Conservation (phyloP, 2,888 invertebrate species). For the Conops quadrifasciatus region DNA sequence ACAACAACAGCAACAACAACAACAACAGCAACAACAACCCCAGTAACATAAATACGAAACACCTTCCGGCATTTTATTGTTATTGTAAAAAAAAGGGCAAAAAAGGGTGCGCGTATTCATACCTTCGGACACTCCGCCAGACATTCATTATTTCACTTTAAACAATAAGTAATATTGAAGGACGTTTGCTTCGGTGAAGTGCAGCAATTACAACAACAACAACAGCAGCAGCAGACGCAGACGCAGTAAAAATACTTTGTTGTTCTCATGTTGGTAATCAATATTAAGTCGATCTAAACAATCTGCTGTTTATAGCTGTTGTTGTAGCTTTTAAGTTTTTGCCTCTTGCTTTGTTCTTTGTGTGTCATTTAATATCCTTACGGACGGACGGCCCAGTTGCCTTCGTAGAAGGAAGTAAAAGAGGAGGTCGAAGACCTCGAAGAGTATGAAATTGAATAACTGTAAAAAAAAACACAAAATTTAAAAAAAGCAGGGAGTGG, state of each 20-base stretch:
- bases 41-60: not conserved
- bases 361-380: conserved; percentile 27
- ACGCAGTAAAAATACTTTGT: not conserved
- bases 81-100: not conserved
- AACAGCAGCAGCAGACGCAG: not conserved
- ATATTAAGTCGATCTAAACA: not conserved
- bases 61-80: too few relatives aligned
- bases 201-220: conserved; percentile 16
- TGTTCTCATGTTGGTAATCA: conserved; percentile 18
- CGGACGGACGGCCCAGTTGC: conserved; percentile 31
- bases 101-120: conserved; percentile 3
- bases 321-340: not conserved
- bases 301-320: not conserved
- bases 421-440: conserved; percentile 37
- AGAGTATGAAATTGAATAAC: conserved; percentile 5
- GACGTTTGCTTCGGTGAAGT: conserved; percentile 33
- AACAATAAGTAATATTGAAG: conserved; percentile 24
- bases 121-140: too few relatives aligned
- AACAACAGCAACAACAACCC: not conserved
- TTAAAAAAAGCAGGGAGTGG: too few relatives aligned
- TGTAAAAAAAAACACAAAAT: not conserved
- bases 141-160: too few relatives aligned
- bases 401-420: conserved; percentile 43
- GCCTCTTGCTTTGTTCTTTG: not conserved
- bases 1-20: conserved; percentile 8